Conservation (phyloP, 1,140 invertebrate genomes). For the Drosophila arizonae region DNA sequence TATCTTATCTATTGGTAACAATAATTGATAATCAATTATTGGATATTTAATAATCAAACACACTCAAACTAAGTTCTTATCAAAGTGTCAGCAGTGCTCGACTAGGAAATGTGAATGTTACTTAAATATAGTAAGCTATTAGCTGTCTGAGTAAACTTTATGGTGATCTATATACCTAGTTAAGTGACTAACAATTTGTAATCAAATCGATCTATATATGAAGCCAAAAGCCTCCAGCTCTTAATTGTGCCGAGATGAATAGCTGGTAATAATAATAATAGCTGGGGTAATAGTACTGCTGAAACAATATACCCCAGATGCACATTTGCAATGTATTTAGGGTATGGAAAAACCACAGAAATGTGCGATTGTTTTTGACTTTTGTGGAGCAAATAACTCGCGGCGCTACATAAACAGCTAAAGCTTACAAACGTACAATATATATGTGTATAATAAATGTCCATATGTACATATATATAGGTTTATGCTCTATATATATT, state of each 20-base stretch:
- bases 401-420: conserved; percentile 4
- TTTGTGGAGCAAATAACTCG: conserved; percentile 24
- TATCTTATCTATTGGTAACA: no score
- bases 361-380: conserved; percentile 26
- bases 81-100: no score
- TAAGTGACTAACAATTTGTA: no score
- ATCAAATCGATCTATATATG: no score
- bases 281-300: no score
- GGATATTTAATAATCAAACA: no score
- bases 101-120: neutral
- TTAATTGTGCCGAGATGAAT: no score
- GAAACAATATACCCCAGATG: neutral
- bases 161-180: neutral
- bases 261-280: no score
- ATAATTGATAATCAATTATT: no score
- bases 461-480: conserved; percentile 24
- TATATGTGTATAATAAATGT: conserved; percentile 5
- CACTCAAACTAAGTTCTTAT: no score
- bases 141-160: neutral
- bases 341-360: conserved; percentile 24
- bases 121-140: neutral
- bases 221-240: no score
- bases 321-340: neutral
- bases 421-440: conserved; percentile 2
- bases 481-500: conserved; percentile 27